phyloP scores from a whole-genome alignment of 2,113 vertebrate genomes.

The Murina feae region DNA sequence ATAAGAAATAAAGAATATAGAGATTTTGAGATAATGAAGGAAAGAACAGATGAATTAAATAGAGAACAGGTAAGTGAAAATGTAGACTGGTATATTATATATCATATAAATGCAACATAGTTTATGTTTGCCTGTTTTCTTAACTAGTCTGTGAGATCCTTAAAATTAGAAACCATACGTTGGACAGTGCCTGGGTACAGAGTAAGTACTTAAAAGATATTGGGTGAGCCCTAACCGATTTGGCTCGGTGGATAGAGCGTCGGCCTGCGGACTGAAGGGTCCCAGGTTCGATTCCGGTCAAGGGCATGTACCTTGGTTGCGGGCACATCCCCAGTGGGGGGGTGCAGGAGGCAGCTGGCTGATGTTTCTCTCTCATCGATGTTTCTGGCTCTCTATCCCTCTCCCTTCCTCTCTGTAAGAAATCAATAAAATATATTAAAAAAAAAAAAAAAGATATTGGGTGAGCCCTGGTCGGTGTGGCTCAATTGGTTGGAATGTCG shows the following conservation, averaged over 20 bases:
- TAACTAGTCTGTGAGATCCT: neutral
- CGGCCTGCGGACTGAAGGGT: no score
- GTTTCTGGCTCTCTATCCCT: no score
- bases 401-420: no score
- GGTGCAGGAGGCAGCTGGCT: no score
- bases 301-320: no score
- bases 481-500: no score
- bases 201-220: neutral
- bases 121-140: neutral
- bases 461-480: neutral
- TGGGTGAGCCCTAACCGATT: no score
- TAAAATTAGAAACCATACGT: neutral
- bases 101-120: neutral
- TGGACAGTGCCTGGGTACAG: neutral
- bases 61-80: neutral
- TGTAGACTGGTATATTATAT: neutral
- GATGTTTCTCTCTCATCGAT: no score
- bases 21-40: neutral
- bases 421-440: no score
- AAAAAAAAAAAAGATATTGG: neutral
- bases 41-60: slow-evolving; percentile 4
- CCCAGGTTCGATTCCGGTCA: no score
- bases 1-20: neutral
- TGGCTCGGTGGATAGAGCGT: no score
- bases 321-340: no score